Evolutionary conservation across 2,888 invertebrate genomes (phyloP).

Genomic region (Apodemia zela): DNA sequence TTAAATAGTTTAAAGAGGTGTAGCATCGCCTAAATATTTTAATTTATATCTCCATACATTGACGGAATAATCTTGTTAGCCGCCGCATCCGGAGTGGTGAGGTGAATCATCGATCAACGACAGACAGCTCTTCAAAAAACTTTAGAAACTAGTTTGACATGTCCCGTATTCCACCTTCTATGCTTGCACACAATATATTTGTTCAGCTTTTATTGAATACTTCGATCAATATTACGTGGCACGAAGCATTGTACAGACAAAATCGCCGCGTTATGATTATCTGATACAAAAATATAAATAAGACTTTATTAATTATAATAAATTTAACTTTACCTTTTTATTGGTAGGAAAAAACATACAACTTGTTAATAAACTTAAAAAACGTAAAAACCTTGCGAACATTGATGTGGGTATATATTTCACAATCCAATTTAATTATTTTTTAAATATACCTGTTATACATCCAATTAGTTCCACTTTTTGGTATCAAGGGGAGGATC

Average conservation of each 20-base stretch:
- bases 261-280: not conserved
- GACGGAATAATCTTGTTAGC: constrained; percentile 2
- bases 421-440: too few species aligned
- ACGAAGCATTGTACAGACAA: not conserved
- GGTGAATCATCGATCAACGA: constrained; percentile 11
- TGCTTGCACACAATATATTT: constrained; percentile 13
- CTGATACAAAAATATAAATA: not conserved
- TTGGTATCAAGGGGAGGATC: too few species aligned
- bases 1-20: not conserved
- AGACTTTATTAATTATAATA: not conserved
- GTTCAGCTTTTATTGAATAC: constrained; percentile 4
- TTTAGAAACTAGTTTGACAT: constrained; percentile 12
- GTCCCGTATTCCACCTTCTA: constrained; percentile 8
- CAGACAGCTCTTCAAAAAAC: constrained; percentile 11
- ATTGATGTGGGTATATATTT: too few species aligned
- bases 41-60: not conserved
- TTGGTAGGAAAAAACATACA: too few species aligned
- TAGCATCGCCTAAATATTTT: not conserved
- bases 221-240: not conserved
- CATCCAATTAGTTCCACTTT: too few species aligned
- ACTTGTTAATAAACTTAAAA: too few species aligned
- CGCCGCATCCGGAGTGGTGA: not conserved
- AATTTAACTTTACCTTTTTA: too few species aligned
- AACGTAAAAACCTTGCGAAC: too few species aligned
- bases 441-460: too few species aligned